These are phyloP conservation scores for Synergus umbraculus DNA, from an alignment of 2,888 invertebrate species.

Conservation along the genomic window DNA sequence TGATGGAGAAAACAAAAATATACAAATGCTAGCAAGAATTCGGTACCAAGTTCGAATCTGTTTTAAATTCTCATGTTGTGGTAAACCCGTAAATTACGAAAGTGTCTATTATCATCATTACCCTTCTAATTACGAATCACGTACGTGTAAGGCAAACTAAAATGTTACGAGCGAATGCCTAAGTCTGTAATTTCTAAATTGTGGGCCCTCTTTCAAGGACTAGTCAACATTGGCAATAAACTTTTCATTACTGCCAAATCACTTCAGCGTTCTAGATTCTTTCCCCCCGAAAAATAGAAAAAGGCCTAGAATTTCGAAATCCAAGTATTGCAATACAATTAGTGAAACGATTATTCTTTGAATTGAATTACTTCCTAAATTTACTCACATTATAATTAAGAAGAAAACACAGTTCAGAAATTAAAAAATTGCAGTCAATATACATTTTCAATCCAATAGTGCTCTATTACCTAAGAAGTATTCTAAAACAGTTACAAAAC, in stretches of 20 bases:
- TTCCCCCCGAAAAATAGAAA: neutral
- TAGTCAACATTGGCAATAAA: constrained; percentile 12
- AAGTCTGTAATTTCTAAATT: constrained; percentile 30
- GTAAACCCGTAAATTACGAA: neutral
- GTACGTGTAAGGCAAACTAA: constrained; percentile 42
- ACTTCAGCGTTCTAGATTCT: constrained; percentile 42
- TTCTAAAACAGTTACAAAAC: too few species aligned
- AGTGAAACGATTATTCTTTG: too few species aligned
- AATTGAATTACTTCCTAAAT: too few species aligned
- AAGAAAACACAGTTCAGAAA: too few species aligned
- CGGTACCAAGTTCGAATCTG: neutral
- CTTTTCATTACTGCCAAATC: neutral
- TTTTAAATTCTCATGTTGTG: neutral
- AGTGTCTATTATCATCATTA: constrained; percentile 50
- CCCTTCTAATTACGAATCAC: constrained; percentile 59
- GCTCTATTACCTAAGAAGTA: too few species aligned
- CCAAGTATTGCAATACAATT: too few species aligned
- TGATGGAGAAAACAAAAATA: too few species aligned
- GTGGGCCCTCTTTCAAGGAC: constrained; percentile 36
- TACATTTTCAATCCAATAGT: too few species aligned
- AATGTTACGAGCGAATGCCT: constrained; percentile 16
- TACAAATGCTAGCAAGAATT: neutral
- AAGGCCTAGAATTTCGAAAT: too few species aligned
- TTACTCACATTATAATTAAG: too few species aligned
- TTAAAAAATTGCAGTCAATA: too few species aligned